A percentile compares a stretch with the other conserved stretches of the same genome.
These are phyloP conservation scores for Heliconius ismenius DNA, from an alignment of 2,888 invertebrate species.

Conservation along the genomic window DNA sequence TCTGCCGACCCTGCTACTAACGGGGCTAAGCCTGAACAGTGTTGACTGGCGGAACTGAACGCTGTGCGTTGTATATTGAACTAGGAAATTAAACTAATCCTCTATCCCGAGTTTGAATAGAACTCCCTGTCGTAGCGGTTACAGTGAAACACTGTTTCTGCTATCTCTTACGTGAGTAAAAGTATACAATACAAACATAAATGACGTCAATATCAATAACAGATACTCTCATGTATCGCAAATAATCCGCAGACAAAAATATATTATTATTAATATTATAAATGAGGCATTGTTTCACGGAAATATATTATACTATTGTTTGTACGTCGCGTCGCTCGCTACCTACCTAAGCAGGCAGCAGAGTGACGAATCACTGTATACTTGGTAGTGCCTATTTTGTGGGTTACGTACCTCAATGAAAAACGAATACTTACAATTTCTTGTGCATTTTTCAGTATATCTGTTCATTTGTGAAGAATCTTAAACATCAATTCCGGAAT, in stretches of 20 bases:
- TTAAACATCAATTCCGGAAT: too few relatives aligned
- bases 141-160: too few relatives aligned
- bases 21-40: too few relatives aligned
- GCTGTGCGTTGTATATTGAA: too few relatives aligned
- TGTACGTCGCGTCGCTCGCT: background rate
- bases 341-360: too few relatives aligned
- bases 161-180: background rate
- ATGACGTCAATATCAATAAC: slow-evolving; percentile 2
- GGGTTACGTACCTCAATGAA: too few relatives aligned
- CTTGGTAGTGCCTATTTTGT: too few relatives aligned
- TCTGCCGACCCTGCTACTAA: too few relatives aligned
- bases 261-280: slow-evolving; percentile 1
- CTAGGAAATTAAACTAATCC: too few relatives aligned
- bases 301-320: slow-evolving; percentile 10
- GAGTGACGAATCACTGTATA: too few relatives aligned
- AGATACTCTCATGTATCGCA: background rate
- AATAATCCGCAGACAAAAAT: background rate
- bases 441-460: background rate
- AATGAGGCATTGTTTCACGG: slow-evolving; percentile 3
- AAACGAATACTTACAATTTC: too few relatives aligned
- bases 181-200: background rate
- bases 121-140: background rate
- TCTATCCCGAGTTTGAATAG: background rate
- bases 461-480: background rate
- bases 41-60: too few relatives aligned